Base-by-base conservation (phyloP, 2,888 invertebrate genomes). In the Apodemia zela region DNA sequence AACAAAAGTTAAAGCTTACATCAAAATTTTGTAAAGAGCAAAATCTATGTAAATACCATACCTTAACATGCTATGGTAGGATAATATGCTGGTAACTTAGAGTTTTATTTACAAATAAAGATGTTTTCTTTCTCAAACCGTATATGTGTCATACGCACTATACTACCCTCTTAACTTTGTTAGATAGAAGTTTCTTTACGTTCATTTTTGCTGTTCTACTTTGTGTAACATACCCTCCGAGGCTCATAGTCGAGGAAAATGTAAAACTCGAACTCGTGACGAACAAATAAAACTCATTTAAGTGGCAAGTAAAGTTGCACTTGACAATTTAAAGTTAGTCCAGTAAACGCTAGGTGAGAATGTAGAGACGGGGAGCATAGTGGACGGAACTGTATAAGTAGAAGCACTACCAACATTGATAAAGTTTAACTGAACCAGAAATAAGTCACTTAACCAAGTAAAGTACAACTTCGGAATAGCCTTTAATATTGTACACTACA, bases 311-410 rank as follows among this genome's bases (percentile, higher is more conserved):
- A 78, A 82, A 84, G 82, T 86, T 84, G 77, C 77, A 79, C 78
- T 75, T 81, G 85, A 87, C 87, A 87, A 87, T 88, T 87, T 87
- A 89, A 89, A 89, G 81, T 89, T 88, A 68, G 80, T 77, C 81
- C 75, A 76, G 78, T 75, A 73, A 73, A 74, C 78, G 81, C 45
- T 47, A 87, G 84, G 84, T 85, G 84, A 84, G 86, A 85, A 83
- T 68, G 73, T 70, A 66, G 65, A 68, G 51, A 68, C 71, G 71
- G 69, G 69, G 72, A 62, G 68, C 45, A 45, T 15, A 73, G 66
- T 67, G 65, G 69, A 68, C 74, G 77, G 80, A 66, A 77, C 80
- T 75, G 72, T 71, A 75, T 69, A 72, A 73, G 67, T 69, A 72
- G 73, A 73, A 73, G 74, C 73, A 74, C 75, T 76, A 73, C 68